These are phyloP conservation scores for Ptilorrhoa leucosticta DNA, from an alignment of 2,113 vertebrate species.

Conservation along the genomic window DNA sequence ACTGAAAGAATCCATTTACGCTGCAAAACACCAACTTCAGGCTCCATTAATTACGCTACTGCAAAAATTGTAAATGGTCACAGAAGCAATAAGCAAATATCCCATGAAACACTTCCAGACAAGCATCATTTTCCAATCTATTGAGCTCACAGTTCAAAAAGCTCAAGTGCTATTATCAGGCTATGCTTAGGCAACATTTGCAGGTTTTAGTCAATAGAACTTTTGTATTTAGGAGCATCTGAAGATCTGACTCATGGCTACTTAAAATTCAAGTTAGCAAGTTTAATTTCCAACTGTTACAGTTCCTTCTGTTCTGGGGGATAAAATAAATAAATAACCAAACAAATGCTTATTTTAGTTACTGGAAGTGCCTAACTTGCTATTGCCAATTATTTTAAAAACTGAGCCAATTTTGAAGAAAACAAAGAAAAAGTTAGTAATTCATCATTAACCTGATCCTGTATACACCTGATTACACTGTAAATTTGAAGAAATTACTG, in stretches of 20 bases:
- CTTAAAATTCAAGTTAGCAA: conserved; percentile 16
- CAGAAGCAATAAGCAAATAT: conserved; percentile 22
- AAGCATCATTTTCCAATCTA: conserved; percentile 14
- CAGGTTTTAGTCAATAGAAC: conserved; percentile 21
- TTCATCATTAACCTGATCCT: not conserved
- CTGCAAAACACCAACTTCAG: not conserved
- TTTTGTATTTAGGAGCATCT: not conserved
- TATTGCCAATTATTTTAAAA: not conserved
- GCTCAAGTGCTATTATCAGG: conserved; percentile 31
- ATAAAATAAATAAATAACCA: not conserved
- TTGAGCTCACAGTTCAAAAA: not conserved
- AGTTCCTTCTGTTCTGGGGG: not conserved
- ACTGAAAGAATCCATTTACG: not conserved
- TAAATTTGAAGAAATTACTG: not conserved
- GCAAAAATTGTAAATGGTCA: not conserved
- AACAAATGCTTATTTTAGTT: not conserved
- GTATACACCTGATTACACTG: not conserved
- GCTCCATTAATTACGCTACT: not conserved
- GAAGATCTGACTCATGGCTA: not conserved
- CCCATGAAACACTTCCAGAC: not conserved
- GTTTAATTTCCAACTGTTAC: not conserved
- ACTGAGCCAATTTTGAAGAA: not conserved
- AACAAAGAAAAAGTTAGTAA: not conserved
- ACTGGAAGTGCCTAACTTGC: not conserved
- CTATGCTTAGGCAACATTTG: not conserved